These are phyloP conservation scores for Pseudochaenichthys georgianus DNA, from an alignment of 2,797 vertebrate species.

Conservation along the genomic window DNA sequence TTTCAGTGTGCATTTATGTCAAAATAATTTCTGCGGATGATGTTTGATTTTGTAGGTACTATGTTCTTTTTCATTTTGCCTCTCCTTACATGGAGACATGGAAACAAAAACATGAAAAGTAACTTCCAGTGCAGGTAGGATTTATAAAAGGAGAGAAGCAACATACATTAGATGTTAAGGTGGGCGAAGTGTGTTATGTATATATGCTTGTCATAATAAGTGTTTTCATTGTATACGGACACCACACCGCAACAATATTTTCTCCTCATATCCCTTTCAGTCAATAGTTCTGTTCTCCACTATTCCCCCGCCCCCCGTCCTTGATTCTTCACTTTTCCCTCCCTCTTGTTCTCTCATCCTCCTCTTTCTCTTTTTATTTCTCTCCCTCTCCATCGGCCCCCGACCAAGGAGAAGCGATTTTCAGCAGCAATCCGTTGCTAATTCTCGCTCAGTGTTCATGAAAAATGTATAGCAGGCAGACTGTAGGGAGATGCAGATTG, in stretches of 20 bases:
- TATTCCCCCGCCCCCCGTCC: slow-evolving; percentile 38
- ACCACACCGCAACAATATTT: not conserved
- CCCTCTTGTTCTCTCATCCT: slow-evolving; percentile 31
- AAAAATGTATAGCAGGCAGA: slow-evolving; percentile 86
- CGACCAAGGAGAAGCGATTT: slow-evolving; percentile 81
- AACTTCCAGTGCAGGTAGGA: not conserved
- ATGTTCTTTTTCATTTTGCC: slow-evolving; percentile 5
- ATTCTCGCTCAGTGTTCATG: slow-evolving; percentile 86
- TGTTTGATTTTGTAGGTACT: not conserved
- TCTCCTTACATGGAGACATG: not conserved
- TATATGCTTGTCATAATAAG: not conserved
- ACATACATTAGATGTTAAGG: not conserved
- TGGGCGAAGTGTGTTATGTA: not conserved
- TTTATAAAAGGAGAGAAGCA: not conserved
- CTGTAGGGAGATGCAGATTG: slow-evolving; percentile 85
- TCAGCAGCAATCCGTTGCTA: slow-evolving; percentile 82
- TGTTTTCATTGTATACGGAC: not conserved
- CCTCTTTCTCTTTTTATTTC: slow-evolving; percentile 19
- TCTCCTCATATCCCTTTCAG: slow-evolving; percentile 22
- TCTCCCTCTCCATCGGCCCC: slow-evolving; percentile 47
- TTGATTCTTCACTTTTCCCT: slow-evolving; percentile 3
- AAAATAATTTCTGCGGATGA: not conserved
- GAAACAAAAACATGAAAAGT: not conserved
- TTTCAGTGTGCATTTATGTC: not conserved
- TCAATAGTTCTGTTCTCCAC: slow-evolving; percentile 24